Evolutionary conservation across 92 coral and sea anemone genomes (phyloP).

Genomic region (Zoanthus sansibaricus): DNA sequence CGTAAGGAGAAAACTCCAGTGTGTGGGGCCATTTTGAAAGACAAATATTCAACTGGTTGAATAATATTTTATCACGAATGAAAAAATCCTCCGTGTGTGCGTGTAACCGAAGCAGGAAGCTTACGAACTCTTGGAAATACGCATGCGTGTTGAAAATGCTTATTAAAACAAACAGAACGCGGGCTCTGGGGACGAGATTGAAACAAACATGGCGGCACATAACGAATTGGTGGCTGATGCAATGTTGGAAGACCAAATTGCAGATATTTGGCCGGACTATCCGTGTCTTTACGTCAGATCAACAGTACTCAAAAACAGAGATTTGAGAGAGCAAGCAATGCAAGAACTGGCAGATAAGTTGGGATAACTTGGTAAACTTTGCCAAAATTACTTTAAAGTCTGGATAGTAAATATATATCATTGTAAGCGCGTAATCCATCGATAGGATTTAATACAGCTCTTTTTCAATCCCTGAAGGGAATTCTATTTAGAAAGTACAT

Average conservation of each 20-base stretch:
- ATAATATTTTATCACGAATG: too few relatives aligned
- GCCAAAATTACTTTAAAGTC: background rate
- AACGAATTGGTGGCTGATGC: background rate
- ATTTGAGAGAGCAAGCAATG: background rate
- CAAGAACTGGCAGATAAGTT: background rate
- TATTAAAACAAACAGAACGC: background rate
- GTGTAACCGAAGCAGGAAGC: too few relatives aligned
- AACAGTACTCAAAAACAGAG: background rate
- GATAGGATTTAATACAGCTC: background rate
- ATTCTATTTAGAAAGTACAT: background rate
- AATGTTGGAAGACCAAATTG: constrained; percentile 3
- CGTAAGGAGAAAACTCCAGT: too few relatives aligned
- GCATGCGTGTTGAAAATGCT: background rate
- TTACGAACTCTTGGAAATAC: too few relatives aligned
- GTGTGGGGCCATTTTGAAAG: too few relatives aligned
- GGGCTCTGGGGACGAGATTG: background rate
- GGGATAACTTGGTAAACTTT: constrained; percentile 1
- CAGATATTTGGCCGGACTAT: constrained; percentile 1
- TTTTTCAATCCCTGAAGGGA: background rate
- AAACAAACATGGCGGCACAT: constrained; percentile 17
- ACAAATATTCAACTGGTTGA: too few relatives aligned
- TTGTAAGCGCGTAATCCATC: background rate
- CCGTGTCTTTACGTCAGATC: background rate
- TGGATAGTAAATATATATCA: constrained; percentile 1
- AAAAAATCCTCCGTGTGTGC: too few relatives aligned